These are phyloP conservation scores for Eolophus roseicapilla DNA, from an alignment of 2,113 vertebrate species.

Conservation along the genomic window DNA sequence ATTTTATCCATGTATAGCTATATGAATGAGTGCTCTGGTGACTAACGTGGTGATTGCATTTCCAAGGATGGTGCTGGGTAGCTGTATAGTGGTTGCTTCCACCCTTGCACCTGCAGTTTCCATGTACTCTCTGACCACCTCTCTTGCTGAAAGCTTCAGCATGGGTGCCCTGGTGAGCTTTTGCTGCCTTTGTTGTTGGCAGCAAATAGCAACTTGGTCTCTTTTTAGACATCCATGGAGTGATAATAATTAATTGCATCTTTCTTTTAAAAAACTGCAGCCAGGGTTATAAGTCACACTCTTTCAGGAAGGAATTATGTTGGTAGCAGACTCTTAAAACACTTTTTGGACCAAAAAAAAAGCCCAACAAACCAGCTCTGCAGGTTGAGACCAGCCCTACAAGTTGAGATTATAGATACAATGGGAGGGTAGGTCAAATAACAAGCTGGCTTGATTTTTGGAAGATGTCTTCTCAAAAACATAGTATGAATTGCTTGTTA, in stretches of 20 bases:
- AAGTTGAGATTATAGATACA: not conserved
- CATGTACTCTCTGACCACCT: rapidly evolving
- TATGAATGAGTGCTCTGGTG: rapidly evolving
- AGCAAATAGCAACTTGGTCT: not conserved
- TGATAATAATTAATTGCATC: not conserved
- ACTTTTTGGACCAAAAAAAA: no score
- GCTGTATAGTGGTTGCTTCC: not conserved
- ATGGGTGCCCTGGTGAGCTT: not conserved
- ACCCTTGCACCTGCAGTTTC: rapidly evolving
- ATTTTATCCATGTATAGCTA: not conserved
- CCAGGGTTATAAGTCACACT: rapidly evolving
- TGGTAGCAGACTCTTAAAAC: not conserved
- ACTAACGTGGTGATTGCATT: rapidly evolving
- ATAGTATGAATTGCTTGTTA: rapidly evolving
- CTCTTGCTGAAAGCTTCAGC: not conserved
- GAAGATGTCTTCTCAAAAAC: not conserved
- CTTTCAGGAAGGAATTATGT: not conserved
- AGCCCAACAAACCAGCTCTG: rapidly evolving
- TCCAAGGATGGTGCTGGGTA: not conserved
- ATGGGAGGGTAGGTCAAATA: not conserved
- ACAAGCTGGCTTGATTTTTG: not conserved
- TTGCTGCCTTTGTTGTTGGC: not conserved
- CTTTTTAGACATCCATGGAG: not conserved
- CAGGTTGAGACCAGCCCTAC: rapidly evolving
- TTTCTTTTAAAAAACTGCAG: not conserved